Evolutionary conservation across 2,113 vertebrate species (phyloP).

Genomic region (Monopterus albus): DNA sequence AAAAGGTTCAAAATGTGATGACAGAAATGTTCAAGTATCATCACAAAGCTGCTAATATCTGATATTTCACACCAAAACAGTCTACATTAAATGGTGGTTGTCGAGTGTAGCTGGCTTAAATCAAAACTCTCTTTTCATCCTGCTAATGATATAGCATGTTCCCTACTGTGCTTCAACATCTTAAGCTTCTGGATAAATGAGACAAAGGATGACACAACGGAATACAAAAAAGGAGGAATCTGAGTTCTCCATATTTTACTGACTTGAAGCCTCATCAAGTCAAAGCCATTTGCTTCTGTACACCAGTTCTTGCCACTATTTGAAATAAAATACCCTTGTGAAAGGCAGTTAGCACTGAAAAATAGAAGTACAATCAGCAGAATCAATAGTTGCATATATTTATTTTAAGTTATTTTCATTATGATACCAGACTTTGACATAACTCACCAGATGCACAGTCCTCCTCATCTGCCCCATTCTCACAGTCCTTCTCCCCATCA

Average conservation of each 20-base stretch:
- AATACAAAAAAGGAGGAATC: conserved; percentile 25
- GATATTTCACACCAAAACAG: conserved; percentile 15
- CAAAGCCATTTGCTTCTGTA: not conserved
- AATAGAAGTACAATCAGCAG: not conserved
- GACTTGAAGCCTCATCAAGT: not conserved
- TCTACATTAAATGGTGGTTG: conserved; percentile 47
- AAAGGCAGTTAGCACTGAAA: not conserved
- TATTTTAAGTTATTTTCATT: not conserved
- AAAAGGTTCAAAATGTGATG: conserved; percentile 18
- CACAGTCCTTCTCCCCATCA: conserved; percentile 95
- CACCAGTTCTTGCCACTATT: not conserved
- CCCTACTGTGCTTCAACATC: conserved; percentile 50
- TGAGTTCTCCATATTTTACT: not conserved
- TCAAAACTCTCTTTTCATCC: conserved; percentile 42
- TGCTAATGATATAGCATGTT: conserved; percentile 27
- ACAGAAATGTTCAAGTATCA: conserved; percentile 9
- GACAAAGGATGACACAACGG: conserved; percentile 34
- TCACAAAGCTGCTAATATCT: conserved; percentile 24
- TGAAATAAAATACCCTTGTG: not conserved
- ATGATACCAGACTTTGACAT: not conserved
- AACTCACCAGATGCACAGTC: conserved; percentile 91
- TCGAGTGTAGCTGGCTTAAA: conserved; percentile 25
- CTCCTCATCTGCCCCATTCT: conserved; percentile 92
- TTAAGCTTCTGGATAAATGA: conserved; percentile 15
- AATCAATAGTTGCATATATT: not conserved